Evolutionary conservation across 2,113 vertebrate genomes (phyloP).

Genomic region (Sander vitreus): DNA sequence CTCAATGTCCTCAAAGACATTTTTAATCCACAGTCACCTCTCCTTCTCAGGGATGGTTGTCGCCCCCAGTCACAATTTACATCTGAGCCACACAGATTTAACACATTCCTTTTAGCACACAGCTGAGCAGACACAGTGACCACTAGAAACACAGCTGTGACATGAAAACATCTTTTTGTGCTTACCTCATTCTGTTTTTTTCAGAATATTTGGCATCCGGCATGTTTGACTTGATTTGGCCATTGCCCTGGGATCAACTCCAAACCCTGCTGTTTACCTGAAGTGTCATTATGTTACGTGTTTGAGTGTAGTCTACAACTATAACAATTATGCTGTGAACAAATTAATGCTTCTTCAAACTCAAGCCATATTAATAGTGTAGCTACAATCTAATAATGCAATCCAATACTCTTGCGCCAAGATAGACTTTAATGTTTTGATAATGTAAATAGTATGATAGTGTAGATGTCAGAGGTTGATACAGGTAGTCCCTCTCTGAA

Average conservation of each 20-base stretch:
- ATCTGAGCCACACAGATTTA: conserved; percentile 33
- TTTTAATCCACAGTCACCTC: conserved; percentile 25
- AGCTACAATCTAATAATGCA: conserved; percentile 56
- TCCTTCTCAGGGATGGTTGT: conserved; percentile 72
- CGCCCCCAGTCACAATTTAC: conserved; percentile 27
- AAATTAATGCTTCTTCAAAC: conserved; percentile 57
- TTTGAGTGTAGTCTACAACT: conserved; percentile 33
- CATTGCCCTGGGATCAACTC: conserved; percentile 33
- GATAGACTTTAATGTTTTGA: conserved; percentile 29
- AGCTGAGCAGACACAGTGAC: not conserved
- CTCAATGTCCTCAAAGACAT: conserved; percentile 14
- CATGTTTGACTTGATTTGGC: conserved; percentile 40
- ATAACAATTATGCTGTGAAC: conserved; percentile 63
- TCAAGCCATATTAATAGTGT: conserved; percentile 71
- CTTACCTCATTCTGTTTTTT: conserved; percentile 49
- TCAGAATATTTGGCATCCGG: conserved; percentile 4
- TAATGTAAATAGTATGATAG: conserved; percentile 30
- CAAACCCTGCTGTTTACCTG: conserved; percentile 53
- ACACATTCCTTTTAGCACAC: conserved; percentile 48
- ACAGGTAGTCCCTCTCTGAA: not conserved
- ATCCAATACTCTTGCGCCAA: conserved; percentile 44
- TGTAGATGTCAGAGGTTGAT: conserved; percentile 14
- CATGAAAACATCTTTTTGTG: conserved; percentile 9
- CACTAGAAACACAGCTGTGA: conserved; percentile 55
- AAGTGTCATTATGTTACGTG: conserved; percentile 52